Conservation (phyloP, 1,140 invertebrate species). For the Hylyphantes graminicola region DNA sequence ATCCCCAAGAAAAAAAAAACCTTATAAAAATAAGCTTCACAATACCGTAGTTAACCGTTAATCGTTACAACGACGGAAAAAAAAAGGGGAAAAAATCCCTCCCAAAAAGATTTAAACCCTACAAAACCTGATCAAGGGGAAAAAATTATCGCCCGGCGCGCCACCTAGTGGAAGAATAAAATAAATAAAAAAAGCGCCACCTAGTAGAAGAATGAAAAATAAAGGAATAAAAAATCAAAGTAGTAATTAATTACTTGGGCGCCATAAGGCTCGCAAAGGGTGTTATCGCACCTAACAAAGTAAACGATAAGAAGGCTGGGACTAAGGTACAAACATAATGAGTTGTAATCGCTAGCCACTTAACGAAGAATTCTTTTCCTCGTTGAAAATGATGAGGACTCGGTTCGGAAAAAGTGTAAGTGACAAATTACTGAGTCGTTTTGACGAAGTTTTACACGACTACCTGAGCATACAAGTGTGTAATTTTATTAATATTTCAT, state of each 20-base stretch:
- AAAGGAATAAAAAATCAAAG: constrained; percentile 45
- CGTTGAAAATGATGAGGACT: constrained; percentile 20
- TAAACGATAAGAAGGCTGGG: constrained; percentile 46
- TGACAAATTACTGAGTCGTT: too few relatives aligned
- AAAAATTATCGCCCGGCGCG: constrained; percentile 50
- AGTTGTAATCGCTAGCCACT: constrained; percentile 56
- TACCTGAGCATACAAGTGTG: too few relatives aligned
- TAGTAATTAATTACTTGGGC: constrained; percentile 56
- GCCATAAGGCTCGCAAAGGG: constrained; percentile 47
- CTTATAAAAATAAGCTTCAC: constrained; percentile 10
- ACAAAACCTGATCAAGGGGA: constrained; percentile 45
- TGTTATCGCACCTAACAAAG: constrained; percentile 57
- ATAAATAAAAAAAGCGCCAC: constrained; percentile 15
- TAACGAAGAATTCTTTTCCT: constrained; percentile 57
- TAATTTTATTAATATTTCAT: too few relatives aligned
- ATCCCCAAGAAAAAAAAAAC: constrained; percentile 6
- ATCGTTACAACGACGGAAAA: constrained; percentile 38
- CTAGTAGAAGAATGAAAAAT: background rate
- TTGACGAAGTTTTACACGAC: too few relatives aligned
- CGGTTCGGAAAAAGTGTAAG: too few relatives aligned
- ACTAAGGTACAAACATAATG: constrained; percentile 55
- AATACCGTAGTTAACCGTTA: constrained; percentile 56
- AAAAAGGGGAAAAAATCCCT: background rate
- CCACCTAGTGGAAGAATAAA: constrained; percentile 26
- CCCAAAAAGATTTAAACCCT: constrained; percentile 27